phyloP scores from a whole-genome alignment of 1,140 invertebrate genomes.

The Dysdera silvatica region DNA sequence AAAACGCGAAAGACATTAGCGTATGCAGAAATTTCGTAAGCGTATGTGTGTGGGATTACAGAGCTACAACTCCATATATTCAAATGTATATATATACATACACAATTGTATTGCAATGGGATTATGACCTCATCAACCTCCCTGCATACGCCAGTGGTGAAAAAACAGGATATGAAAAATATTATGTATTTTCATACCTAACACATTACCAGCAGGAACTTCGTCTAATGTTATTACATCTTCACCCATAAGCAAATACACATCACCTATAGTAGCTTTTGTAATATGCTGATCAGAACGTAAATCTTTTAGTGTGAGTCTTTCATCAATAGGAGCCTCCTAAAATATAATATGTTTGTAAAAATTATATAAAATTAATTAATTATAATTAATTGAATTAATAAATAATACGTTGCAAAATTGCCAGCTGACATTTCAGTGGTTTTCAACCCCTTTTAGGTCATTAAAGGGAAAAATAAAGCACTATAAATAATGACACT shows the following conservation, averaged over 20 bases:
- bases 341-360: slow-evolving; percentile 3
- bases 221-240: slow-evolving; percentile 72
- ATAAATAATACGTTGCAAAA: too few species aligned
- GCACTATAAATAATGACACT: too few species aligned
- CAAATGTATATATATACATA: too few species aligned
- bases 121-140: too few species aligned
- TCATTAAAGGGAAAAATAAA: too few species aligned
- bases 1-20: too few species aligned
- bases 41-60: too few species aligned
- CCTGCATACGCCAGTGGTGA: neutral
- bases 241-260: slow-evolving; percentile 90
- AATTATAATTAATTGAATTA: neutral
- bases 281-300: slow-evolving; percentile 54
- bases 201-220: slow-evolving; percentile 80
- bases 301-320: slow-evolving; percentile 58
- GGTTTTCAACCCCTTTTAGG: too few species aligned
- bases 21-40: too few species aligned
- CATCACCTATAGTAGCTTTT: slow-evolving; percentile 56
- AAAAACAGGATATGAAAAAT: neutral
- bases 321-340: slow-evolving; percentile 47
- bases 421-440: too few species aligned
- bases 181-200: slow-evolving; percentile 54
- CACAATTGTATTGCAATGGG: too few species aligned
- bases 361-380: neutral
- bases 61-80: too few species aligned